These are phyloP conservation scores for Oscheius myriophilus DNA, from an alignment of 2,888 invertebrate species.

Conservation along the genomic window DNA sequence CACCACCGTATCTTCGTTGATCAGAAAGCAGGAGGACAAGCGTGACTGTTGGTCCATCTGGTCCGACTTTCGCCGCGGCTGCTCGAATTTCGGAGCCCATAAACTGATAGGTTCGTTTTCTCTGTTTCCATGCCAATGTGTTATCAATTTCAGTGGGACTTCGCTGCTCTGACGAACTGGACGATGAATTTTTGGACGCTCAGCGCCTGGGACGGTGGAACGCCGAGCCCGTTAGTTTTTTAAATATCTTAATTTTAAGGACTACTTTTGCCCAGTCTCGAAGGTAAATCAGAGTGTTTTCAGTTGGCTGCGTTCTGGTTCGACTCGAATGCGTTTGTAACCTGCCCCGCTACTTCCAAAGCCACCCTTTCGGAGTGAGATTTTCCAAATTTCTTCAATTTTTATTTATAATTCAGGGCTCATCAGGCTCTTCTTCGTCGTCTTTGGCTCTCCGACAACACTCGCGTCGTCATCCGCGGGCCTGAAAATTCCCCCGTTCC, in stretches of 20 bases:
- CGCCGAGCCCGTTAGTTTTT: slow-evolving; percentile 86
- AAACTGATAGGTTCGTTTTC: slow-evolving; percentile 33
- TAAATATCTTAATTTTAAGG: too few relatives aligned
- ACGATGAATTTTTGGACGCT: slow-evolving; percentile 74
- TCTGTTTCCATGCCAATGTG: too few relatives aligned
- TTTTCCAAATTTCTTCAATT: too few relatives aligned
- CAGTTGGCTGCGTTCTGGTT: slow-evolving; percentile 44
- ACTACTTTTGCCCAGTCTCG: too few relatives aligned
- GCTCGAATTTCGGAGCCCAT: slow-evolving; percentile 71
- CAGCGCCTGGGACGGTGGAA: slow-evolving; percentile 83
- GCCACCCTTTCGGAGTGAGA: slow-evolving; percentile 37
- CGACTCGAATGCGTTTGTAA: slow-evolving; percentile 40
- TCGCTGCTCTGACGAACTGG: slow-evolving; percentile 79
- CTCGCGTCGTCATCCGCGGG: slow-evolving; percentile 37
- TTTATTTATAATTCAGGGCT: too few relatives aligned
- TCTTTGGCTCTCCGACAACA: slow-evolving; percentile 25
- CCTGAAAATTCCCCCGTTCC: slow-evolving; percentile 5
- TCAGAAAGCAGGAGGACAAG: slow-evolving; percentile 13
- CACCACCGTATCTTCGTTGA: slow-evolving; percentile 13
- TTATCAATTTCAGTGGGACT: slow-evolving; percentile 76
- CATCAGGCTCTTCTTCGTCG: not conserved
- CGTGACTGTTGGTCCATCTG: slow-evolving; percentile 54
- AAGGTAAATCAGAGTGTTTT: too few relatives aligned
- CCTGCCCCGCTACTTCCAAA: slow-evolving; percentile 32
- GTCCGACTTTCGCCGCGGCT: slow-evolving; percentile 61